These are phyloP conservation scores for Typhlomys cinereus DNA, from an alignment of 2,113 vertebrate genomes.

Conservation along the genomic window DNA sequence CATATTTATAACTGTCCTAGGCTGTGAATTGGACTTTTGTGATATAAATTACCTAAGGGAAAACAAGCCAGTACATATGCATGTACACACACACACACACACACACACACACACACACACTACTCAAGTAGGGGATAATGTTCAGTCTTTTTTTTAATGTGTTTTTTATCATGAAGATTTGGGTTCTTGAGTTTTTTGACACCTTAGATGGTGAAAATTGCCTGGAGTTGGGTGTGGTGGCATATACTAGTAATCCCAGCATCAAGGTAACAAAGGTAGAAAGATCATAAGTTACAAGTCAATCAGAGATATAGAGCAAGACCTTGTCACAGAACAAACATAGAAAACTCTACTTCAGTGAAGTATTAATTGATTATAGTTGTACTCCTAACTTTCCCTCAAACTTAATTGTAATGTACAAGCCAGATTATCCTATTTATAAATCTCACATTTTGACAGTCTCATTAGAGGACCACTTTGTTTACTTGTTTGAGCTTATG, in stretches of 20 bases:
- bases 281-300: background rate
- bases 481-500: slow-evolving; percentile 10
- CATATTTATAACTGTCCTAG: background rate
- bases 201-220: background rate
- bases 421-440: slow-evolving; percentile 52
- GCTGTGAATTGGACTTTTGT: background rate
- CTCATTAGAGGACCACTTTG: slow-evolving; percentile 12
- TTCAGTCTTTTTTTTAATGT: background rate
- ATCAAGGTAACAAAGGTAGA: background rate
- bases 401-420: slow-evolving; percentile 7
- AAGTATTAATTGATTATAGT: background rate
- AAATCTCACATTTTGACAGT: slow-evolving; percentile 24
- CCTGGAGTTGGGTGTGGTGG: background rate
- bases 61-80: background rate
- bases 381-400: background rate
- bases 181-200: background rate
- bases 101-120: too few relatives aligned
- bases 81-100: too few relatives aligned
- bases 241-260: too few relatives aligned
- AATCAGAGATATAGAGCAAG: background rate
- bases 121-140: background rate
- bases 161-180: background rate
- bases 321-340: background rate
- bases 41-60: background rate
- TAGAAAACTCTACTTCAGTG: background rate